Conservation (phyloP, 2,113 vertebrate genomes). For the Sprattus sprattus region DNA sequence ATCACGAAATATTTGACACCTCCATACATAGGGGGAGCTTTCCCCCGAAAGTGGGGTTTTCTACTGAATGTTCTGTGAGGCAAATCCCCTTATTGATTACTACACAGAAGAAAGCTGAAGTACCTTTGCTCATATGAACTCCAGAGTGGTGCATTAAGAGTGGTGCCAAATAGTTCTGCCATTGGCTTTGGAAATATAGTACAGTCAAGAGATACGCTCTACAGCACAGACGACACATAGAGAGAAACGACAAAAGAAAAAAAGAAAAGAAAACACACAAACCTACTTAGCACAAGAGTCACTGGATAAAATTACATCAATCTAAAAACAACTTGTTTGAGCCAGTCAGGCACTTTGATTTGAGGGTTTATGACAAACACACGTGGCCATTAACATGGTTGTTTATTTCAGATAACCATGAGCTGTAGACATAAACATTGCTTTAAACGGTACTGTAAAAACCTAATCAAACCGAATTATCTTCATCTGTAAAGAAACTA, state of each 20-base stretch:
- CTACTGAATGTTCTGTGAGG: constrained; percentile 29
- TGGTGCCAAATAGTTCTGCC: constrained; percentile 55
- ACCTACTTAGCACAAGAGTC: constrained; percentile 53
- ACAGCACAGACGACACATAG: constrained; percentile 51
- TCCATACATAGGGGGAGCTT: not conserved
- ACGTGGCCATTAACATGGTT: not conserved
- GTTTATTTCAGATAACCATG: too few relatives aligned
- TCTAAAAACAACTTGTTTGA: constrained; percentile 42
- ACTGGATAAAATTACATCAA: constrained; percentile 41
- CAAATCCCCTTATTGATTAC: constrained; percentile 44
- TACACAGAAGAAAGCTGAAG: constrained; percentile 57
- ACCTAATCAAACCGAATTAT: not conserved
- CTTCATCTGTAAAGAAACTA: not conserved
- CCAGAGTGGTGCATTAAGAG: constrained; percentile 56
- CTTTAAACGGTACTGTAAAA: not conserved
- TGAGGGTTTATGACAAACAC: not conserved
- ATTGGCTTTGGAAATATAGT: constrained; percentile 54
- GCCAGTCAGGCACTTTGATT: constrained; percentile 16
- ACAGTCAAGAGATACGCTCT: constrained; percentile 52
- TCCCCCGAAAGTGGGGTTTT: constrained; percentile 1
- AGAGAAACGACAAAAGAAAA: constrained; percentile 44
- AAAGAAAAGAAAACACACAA: constrained; percentile 44
- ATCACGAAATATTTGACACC: not conserved
- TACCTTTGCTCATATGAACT: constrained; percentile 59
- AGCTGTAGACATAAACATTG: not conserved